Evolutionary conservation across 2,797 vertebrate species (phyloP), one percentile per base, ranked within the genome.

Genomic region (Decapterus maruadsi): DNA sequence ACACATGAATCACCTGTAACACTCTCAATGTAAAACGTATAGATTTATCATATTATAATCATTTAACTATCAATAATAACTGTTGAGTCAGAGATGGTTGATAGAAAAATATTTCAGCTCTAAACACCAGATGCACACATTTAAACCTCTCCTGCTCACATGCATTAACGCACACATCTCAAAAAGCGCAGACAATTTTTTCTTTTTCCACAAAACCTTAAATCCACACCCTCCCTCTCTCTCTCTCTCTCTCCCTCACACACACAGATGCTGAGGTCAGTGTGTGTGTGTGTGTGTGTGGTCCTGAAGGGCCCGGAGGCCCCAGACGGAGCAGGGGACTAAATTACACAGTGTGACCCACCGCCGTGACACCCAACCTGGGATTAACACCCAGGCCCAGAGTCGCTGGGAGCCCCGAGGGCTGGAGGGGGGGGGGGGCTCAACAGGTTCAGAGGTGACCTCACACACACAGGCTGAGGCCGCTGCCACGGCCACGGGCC

Each of bases 301-400:
- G 91, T 93, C 93, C 81, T 42, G 19, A 55, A 55, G 40, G 84
- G 63, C 72, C 81, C 12, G n/a, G 68, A 89, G 87, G 93, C 90
- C 90, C 73, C 76, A 80, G 80, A 87, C 72, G 54, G 78, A 87
- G 73, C 90, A 89, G 73, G 87, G 87, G 85, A 84, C 84, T 87
- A 88, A 93, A 93, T 92, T 92, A 93, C 83, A 92, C 83, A 90
- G 65, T 36, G 51, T 83, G 83, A 86, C 85, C 91, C 88, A 90
- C 90, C 88, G 7, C 88, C 86, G 87, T 77, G 90, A 92, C 88
- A 92, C 76, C 88, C 81, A 93, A 89, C 89, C 88, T 88, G 90
- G 92, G 91, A 92, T 94, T 93, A 92, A 88, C 86, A 93, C 87
- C 70, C 65, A 10, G 81, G 85, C 84, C 85, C 82, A 73, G 81